These are phyloP conservation scores for Synanthedon myopaeformis DNA, from an alignment of 2,888 invertebrate species.

Conservation along the genomic window DNA sequence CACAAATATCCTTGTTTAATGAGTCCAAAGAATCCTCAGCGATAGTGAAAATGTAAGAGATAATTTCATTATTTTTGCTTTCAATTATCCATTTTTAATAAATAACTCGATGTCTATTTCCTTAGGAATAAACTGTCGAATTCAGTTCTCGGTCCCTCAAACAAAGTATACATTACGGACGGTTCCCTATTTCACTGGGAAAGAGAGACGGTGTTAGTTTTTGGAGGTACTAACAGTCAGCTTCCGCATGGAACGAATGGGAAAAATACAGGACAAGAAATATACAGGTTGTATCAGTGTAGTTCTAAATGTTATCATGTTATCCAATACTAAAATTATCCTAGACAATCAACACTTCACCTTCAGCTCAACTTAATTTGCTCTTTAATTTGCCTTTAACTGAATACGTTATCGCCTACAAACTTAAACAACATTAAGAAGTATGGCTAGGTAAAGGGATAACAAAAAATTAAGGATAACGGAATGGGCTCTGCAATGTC, in stretches of 20 bases:
- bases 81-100: neutral
- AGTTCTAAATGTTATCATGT: too few relatives aligned
- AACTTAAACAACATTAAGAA: too few relatives aligned
- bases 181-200: constrained; percentile 70
- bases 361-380: too few relatives aligned
- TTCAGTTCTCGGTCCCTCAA: constrained; percentile 53
- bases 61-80: neutral
- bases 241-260: constrained; percentile 57
- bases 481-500: too few relatives aligned
- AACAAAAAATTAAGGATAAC: too few relatives aligned
- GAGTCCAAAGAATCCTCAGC: constrained; percentile 55
- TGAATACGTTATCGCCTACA: too few relatives aligned
- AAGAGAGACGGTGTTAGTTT: constrained; percentile 73
- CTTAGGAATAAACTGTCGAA: constrained; percentile 54
- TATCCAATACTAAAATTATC: too few relatives aligned
- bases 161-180: constrained; percentile 57
- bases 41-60: constrained; percentile 40
- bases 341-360: too few relatives aligned
- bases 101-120: too few relatives aligned
- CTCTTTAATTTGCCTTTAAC: too few relatives aligned
- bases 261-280: constrained; percentile 73
- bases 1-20: constrained; percentile 53
- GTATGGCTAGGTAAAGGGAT: too few relatives aligned
- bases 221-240: constrained; percentile 78
- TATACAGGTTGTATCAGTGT: constrained; percentile 41